Evolutionary conservation across 2,888 invertebrate genomes (phyloP).

Genomic region (Plagodis dolabraria): DNA sequence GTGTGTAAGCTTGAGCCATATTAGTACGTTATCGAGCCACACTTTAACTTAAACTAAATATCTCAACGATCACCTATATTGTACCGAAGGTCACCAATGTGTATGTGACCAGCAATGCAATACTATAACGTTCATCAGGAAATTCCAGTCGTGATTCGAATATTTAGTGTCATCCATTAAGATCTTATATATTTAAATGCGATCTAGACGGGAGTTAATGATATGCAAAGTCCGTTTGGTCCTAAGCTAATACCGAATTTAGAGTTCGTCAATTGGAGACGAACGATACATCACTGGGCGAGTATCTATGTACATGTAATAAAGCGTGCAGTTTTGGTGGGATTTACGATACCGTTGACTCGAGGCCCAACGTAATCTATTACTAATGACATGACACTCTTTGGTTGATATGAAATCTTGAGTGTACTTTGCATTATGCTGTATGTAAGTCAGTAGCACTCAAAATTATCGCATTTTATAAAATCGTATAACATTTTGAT

Average conservation of each 20-base stretch:
- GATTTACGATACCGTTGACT: slow-evolving; percentile 5
- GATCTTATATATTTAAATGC: slow-evolving; percentile 39
- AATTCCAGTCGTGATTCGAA: slow-evolving; percentile 59
- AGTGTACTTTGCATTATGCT: background rate
- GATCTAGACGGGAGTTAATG: slow-evolving; percentile 23
- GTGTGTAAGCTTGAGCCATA: slow-evolving; percentile 2
- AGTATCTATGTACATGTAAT: slow-evolving; percentile 4
- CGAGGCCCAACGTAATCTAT: slow-evolving; percentile 13
- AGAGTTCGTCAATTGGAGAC: slow-evolving; percentile 12
- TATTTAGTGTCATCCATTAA: slow-evolving; percentile 45
- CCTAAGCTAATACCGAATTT: slow-evolving; percentile 11
- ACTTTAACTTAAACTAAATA: slow-evolving; percentile 17
- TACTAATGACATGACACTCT: slow-evolving; percentile 2
- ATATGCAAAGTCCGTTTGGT: slow-evolving; percentile 15
- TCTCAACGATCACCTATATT: slow-evolving; percentile 30
- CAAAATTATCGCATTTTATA: too few species aligned
- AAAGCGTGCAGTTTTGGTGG: slow-evolving; percentile 15
- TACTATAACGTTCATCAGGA: slow-evolving; percentile 52
- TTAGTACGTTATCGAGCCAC: slow-evolving; percentile 7
- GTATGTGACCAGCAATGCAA: slow-evolving; percentile 51
- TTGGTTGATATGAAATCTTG: background rate
- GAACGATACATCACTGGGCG: background rate
- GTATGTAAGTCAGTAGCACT: background rate
- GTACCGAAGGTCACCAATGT: slow-evolving; percentile 47
- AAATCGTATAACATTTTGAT: too few species aligned